These are phyloP conservation scores for Chelon auratus DNA, from an alignment of 2,797 vertebrate genomes.

Conservation along the genomic window DNA sequence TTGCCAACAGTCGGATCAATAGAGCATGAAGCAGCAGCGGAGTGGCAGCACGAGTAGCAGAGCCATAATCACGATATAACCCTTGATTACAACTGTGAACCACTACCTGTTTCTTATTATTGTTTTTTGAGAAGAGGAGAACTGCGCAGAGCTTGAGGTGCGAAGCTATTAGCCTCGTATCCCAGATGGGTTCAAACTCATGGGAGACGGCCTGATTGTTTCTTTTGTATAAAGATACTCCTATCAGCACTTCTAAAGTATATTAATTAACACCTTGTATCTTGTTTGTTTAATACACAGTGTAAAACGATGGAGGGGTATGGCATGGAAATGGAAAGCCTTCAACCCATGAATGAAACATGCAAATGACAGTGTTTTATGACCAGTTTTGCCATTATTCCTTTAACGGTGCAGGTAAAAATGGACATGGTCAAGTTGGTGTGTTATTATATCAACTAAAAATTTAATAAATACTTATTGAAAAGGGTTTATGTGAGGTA, in stretches of 20 bases:
- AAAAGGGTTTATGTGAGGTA: no score
- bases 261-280: neutral
- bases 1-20: constrained; percentile 12
- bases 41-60: neutral
- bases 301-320: no score
- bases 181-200: neutral
- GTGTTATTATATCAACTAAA: neutral
- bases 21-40: constrained; percentile 1
- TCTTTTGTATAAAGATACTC: no score
- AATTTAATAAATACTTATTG: no score
- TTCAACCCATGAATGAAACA: no score
- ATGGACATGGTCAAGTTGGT: neutral
- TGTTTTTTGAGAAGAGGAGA: neutral
- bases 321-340: neutral
- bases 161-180: neutral
- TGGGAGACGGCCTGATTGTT: no score
- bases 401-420: neutral
- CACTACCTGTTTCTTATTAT: neutral
- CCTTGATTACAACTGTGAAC: constrained; percentile 20
- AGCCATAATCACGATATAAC: constrained; percentile 38
- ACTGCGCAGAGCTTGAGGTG: neutral
- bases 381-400: neutral
- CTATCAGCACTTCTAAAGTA: no score
- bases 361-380: neutral
- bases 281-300: neutral